Evolutionary conservation across 2,888 invertebrate genomes (phyloP), one percentile per base, ranked within the genome.

Genomic region (Andrena hattorfiana): DNA sequence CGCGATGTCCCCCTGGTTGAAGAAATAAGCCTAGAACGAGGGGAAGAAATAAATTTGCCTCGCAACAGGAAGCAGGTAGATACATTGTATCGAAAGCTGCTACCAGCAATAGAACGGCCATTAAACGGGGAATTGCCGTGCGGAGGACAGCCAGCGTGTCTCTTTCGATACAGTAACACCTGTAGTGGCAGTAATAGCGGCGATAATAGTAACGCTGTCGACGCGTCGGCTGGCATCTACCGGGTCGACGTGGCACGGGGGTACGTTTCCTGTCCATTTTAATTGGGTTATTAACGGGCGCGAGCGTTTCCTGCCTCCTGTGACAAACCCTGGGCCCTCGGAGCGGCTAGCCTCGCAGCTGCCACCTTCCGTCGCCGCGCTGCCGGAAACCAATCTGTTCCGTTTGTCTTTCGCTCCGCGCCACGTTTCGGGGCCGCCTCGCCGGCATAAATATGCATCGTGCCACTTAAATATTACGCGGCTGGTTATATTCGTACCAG

Each of bases 341-440:
- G 42, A 63, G 67, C 84, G 76, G 73, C 83, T 74, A 78, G 77
- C 59, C 73, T 80, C 81, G 89, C 91, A 90, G 91, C 91, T 90
- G 91, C 84, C 88, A 76, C 84, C 84, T 87, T 56, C 56, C 86
- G 87, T 87, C 83, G 78, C 77, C 82, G 81, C 81, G 72, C 78
- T 84, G 86, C 87, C 91, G 91, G 91, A 90, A 91, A 91, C 90
- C 91, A 91, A 91, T 91, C 91, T 90, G 91, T 91, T 91, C 86
- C 90, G 85, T 91, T 91, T 90, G 89, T 90, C 87, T 90, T 88
- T 81, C 84, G 81, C 73, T 82, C 78, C 74, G 66, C 62, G 67
- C 66, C 42, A 42, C 73, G 67, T 77, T 68, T 70, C 79, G 77
- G 56, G 56, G 42, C 35, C 32, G 72, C 35, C 35, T 42, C 68